phyloP scores from a whole-genome alignment of 2,113 vertebrate species.

The Rhagologus leucostigma region DNA sequence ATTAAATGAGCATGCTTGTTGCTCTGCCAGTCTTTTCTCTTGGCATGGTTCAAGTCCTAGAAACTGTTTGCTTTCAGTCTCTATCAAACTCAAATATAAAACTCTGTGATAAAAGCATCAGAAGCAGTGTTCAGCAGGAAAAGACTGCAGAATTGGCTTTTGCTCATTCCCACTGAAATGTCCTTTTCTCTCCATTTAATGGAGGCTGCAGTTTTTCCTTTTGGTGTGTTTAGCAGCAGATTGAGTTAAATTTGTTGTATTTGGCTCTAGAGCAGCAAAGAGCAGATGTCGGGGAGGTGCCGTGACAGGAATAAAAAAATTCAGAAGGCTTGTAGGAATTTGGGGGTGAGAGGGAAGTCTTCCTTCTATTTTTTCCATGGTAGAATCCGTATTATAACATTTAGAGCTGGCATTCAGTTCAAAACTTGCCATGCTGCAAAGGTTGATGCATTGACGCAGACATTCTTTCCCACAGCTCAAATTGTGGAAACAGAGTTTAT shows the following conservation, averaged over 20 bases:
- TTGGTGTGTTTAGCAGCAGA: conserved; percentile 28
- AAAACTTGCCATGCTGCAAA: background rate
- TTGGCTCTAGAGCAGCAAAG: conserved; percentile 39
- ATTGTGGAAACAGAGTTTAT: conserved; percentile 30
- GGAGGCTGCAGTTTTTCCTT: conserved; percentile 14
- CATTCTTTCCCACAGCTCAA: conserved; percentile 44
- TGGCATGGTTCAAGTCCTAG: background rate
- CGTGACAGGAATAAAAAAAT: conserved; percentile 41
- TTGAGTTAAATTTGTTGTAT: conserved; percentile 40
- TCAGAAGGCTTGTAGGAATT: conserved; percentile 17
- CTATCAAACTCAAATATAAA: conserved; percentile 21
- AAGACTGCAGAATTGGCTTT: background rate
- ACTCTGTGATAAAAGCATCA: background rate
- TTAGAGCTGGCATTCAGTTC: background rate
- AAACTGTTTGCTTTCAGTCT: conserved; percentile 19
- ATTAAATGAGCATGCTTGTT: conserved; percentile 16
- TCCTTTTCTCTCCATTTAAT: background rate
- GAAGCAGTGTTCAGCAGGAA: background rate
- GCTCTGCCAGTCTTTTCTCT: background rate
- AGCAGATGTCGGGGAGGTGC: conserved; percentile 50
- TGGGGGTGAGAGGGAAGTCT: background rate
- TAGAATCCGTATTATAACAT: background rate
- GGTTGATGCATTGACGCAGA: background rate
- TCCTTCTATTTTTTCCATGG: background rate
- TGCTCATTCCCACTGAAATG: background rate